Conservation (phyloP, 2,797 vertebrate species). For the Tokudaia tokunoshimensis region DNA sequence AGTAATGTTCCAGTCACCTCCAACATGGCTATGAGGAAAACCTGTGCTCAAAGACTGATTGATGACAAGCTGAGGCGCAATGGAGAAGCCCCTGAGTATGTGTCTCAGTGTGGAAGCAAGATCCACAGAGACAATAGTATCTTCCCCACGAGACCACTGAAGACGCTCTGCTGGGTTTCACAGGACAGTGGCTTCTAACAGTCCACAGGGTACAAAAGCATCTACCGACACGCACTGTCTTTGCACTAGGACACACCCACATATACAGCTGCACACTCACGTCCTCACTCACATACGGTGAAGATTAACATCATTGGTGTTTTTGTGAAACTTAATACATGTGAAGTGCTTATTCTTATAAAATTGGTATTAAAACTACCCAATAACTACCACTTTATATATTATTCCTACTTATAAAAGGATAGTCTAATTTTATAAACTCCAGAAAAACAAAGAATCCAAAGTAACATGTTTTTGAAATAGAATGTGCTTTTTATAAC, state of each 20-base stretch:
- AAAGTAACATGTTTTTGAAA: neutral
- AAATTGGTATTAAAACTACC: neutral
- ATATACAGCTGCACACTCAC: accelerated
- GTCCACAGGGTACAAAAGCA: accelerated
- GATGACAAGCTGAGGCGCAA: neutral
- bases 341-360: neutral
- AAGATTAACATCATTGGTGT: neutral
- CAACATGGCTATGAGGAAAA: neutral
- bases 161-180: too few species aligned
- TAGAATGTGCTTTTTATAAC: neutral
- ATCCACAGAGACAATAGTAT: neutral
- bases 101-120: accelerated
- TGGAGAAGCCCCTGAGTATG: neutral
- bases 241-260: neutral
- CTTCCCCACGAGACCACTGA: accelerated
- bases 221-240: neutral
- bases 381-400: neutral
- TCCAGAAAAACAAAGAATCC: constrained; percentile 9
- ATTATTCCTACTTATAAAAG: constrained; percentile 28
- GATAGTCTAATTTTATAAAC: constrained; percentile 32
- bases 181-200: neutral
- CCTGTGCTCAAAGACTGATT: neutral
- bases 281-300: too few species aligned
- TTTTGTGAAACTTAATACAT: neutral
- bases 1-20: neutral